Percentiles rank a stretch among this genome's conserved stretches.
These are phyloP conservation scores for Lacerta bilineata DNA, from an alignment of 2,797 vertebrate species.

Conservation along the genomic window DNA sequence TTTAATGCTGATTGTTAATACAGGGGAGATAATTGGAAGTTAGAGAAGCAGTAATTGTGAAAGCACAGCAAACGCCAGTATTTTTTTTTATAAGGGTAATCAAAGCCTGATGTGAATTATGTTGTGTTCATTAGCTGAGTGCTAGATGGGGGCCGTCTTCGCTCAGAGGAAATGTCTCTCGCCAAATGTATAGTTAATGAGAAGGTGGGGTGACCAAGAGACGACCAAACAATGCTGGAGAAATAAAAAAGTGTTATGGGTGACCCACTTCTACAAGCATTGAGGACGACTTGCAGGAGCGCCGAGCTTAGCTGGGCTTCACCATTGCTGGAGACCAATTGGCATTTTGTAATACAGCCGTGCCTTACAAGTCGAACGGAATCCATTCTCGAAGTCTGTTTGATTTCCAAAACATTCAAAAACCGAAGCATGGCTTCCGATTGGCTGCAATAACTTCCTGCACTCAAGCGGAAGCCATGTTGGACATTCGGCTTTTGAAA, in stretches of 20 bases:
- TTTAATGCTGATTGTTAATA: conserved; percentile 69
- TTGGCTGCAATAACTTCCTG: no score
- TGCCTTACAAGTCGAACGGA: no score
- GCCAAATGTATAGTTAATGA: conserved; percentile 24
- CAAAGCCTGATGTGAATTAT: conserved; percentile 53
- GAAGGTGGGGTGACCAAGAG: neutral
- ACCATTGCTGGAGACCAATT: neutral
- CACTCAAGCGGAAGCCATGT: no score
- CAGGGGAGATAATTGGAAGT: conserved; percentile 63
- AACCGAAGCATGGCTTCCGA: no score
- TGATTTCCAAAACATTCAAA: no score
- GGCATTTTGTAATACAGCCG: neutral
- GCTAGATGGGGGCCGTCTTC: conserved; percentile 50
- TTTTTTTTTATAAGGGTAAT: conserved; percentile 73
- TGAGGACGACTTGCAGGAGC: no score
- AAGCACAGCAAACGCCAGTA: conserved; percentile 58
- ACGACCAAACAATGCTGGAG: neutral
- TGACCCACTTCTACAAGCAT: neutral
- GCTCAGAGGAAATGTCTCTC: conserved; percentile 21
- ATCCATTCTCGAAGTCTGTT: no score
- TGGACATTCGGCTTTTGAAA: no score
- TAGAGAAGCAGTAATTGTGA: conserved; percentile 67
- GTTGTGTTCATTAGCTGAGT: conserved; percentile 56
- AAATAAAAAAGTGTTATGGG: neutral
- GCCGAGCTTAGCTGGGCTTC: neutral